phyloP scores from a whole-genome alignment of 1,140 invertebrate genomes.

The Notospermus geniculatus region DNA sequence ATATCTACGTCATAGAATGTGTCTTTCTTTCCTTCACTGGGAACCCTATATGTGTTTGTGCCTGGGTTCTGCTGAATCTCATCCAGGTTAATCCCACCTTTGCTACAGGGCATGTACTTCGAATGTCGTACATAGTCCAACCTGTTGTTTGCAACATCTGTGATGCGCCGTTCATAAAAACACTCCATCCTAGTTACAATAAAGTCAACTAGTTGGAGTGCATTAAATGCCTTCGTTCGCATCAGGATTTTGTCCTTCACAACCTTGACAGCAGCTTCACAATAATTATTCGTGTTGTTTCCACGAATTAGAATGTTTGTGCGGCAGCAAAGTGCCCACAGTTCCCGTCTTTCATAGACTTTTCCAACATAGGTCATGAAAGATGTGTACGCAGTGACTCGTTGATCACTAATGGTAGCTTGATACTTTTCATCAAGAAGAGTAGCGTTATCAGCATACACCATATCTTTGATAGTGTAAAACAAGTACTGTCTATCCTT shows the following conservation, averaged over 20 bases:
- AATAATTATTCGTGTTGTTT: constrained; percentile 4
- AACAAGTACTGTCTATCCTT: background rate
- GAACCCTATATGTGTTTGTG: no score
- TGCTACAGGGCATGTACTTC: background rate
- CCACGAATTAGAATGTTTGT: background rate
- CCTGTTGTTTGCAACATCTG: background rate
- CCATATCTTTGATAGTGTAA: background rate
- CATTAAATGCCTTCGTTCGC: constrained; percentile 2
- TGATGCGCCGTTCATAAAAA: background rate
- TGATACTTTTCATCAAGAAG: background rate
- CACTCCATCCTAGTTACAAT: background rate
- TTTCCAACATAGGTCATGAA: constrained; percentile 6
- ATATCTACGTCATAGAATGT: no score
- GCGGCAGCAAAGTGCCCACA: background rate
- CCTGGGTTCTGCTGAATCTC: no score
- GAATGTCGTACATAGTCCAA: background rate
- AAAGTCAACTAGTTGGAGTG: background rate
- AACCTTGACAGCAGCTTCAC: background rate
- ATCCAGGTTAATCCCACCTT: no score
- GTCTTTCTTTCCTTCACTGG: no score
- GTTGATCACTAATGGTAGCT: background rate
- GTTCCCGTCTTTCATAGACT: background rate
- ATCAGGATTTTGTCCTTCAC: background rate
- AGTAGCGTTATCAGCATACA: background rate
- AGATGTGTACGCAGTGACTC: background rate